A percentile compares a stretch with the other conserved stretches of the same genome.
Evolutionary conservation across 2,888 invertebrate genomes (phyloP).

Genomic region (Nowickia ferox): DNA sequence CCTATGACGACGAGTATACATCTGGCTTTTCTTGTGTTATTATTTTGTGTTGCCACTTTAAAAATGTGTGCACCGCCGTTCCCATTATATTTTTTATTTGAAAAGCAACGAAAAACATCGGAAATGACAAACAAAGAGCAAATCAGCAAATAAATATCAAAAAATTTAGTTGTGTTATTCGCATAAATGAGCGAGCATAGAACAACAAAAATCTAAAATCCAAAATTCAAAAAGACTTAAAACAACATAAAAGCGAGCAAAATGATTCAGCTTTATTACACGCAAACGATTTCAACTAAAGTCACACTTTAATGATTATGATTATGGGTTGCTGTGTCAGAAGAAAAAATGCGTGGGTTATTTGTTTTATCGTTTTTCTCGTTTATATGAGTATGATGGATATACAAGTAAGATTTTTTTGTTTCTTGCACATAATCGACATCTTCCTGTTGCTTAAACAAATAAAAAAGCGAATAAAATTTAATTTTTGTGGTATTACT

Average conservation of each 20-base stretch:
- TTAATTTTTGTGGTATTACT: not conserved
- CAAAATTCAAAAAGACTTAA: slow-evolving; percentile 4
- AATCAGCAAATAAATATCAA: too few species aligned
- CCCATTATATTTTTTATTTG: too few species aligned
- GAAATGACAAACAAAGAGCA: too few species aligned
- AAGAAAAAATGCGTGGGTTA: slow-evolving; percentile 67
- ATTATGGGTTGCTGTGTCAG: slow-evolving; percentile 72
- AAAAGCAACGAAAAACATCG: too few species aligned
- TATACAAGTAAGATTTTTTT: slow-evolving; percentile 11
- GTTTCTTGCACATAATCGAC: slow-evolving; percentile 63
- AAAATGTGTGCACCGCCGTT: too few species aligned
- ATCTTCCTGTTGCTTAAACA: slow-evolving; percentile 68
- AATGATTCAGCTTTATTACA: slow-evolving; percentile 32
- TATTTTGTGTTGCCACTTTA: too few species aligned
- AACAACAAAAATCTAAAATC: slow-evolving; percentile 6
- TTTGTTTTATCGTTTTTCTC: slow-evolving; percentile 38
- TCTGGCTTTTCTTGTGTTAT: too few species aligned
- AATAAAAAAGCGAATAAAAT: slow-evolving; percentile 29
- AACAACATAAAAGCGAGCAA: not conserved
- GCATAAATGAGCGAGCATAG: slow-evolving; percentile 32
- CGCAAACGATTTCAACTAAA: slow-evolving; percentile 26
- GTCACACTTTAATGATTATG: slow-evolving; percentile 57
- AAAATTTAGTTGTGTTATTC: slow-evolving; percentile 54
- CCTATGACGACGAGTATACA: too few species aligned
- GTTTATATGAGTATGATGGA: slow-evolving; percentile 67